Evolutionary conservation across 1,140 invertebrate species (phyloP), one percentile per base, ranked within the genome.

Genomic region (Pentalonia nigronervosa): DNA sequence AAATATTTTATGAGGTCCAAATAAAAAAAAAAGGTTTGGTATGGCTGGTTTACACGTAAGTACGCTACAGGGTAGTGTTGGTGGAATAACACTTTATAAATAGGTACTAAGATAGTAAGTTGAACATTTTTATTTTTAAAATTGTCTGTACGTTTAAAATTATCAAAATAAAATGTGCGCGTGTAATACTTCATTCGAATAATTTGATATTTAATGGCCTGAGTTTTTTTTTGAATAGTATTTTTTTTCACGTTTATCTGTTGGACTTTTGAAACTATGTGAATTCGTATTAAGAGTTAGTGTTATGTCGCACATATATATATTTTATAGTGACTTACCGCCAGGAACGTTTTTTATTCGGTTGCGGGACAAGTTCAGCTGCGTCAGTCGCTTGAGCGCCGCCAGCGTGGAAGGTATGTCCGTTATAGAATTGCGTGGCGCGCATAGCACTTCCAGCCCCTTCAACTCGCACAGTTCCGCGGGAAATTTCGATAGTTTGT

Each of bases 371-470:
- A 93, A 41, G 23, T 93, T 47, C 1, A 93, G 91, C 25, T 93
- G 91, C 9, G 91, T 93, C 76, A 93, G 41, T 56, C 91, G 34
- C 25, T 53, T 83, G 81, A 93, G 91, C 3, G 76, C 34, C 1
- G 91, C 45, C 34, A 93, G 45, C 14, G 23, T 14, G 7, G 91
- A 6, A 36, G 91, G 67, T 23, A 93, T 93, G 4, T 48, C n/a
- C 7, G 45, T 45, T 4, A 93, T 84, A 7, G 45, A 36, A 50
- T 93, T 93, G 7, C 36, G 7, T 0, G 91, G 81, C 0, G 91
- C 91, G 25, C 67, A 86, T 7, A 93, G n/a, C 17, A 93, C 91
- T 93, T 93, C 91, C 25, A 93, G 84, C 25, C 41, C 41, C 34
- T 41, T 93, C 25, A 93, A 36, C 11, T 93, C 81, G 41, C 91